Evolutionary conservation across 30 jellyfish, hydroid and myxozoan species (phyloP).

Genomic region (Cassiopea xamachana): DNA sequence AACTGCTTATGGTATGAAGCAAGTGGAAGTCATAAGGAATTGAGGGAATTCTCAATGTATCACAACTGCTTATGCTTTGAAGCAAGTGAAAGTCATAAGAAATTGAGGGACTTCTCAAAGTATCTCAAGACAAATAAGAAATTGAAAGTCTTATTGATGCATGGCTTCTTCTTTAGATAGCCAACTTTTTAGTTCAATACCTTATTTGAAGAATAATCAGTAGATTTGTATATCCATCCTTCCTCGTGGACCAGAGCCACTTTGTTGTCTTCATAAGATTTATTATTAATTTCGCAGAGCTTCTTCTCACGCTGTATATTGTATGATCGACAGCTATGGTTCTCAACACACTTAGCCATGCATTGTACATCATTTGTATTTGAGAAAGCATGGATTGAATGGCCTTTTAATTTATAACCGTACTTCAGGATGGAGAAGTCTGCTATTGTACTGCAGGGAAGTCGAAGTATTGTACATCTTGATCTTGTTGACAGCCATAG

Average conservation of each 20-base stretch:
- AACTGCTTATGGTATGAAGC: too few species aligned
- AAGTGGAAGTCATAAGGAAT: too few species aligned
- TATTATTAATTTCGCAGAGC: not conserved
- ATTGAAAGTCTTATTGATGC: too few species aligned
- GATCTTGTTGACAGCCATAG: not conserved
- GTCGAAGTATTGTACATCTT: not conserved
- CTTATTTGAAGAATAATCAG: not conserved
- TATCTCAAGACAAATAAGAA: too few species aligned
- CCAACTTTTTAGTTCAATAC: not conserved
- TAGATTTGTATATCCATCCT: conserved; percentile 18
- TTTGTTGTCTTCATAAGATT: not conserved
- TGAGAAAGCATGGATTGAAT: not conserved
- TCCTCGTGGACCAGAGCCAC: not conserved
- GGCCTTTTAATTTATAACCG: not conserved
- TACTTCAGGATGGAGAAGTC: not conserved
- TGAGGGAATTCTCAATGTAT: too few species aligned
- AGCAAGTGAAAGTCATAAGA: too few species aligned
- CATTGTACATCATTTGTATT: conserved; percentile 23
- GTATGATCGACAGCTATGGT: not conserved
- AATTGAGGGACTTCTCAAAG: too few species aligned
- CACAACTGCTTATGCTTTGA: too few species aligned
- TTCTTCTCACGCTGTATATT: not conserved
- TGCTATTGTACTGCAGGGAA: conserved; percentile 7
- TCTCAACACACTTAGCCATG: not conserved
- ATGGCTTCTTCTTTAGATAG: not conserved